Percentiles rank a stretch among this genome's conserved stretches.
phyloP scores from a whole-genome alignment of 1,140 invertebrate genomes.

The Cataglyphis hispanica region DNA sequence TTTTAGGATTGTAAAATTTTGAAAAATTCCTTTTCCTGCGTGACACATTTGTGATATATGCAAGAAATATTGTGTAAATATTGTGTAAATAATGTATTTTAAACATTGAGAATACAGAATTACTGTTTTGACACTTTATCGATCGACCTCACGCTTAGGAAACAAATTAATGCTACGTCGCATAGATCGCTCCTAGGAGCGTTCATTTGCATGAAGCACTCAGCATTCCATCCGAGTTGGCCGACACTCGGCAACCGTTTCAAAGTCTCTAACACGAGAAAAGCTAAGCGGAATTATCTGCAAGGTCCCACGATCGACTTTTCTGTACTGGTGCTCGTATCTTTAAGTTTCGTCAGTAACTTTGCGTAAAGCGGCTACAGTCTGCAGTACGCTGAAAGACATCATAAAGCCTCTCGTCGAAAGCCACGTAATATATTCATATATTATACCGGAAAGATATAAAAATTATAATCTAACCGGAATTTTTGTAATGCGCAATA shows the following conservation, averaged over 20 bases:
- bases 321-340: conserved; percentile 43
- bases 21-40: not conserved
- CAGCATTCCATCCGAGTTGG: conserved; percentile 44
- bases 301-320: conserved; percentile 33
- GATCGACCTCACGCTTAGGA: not conserved
- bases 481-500: not conserved
- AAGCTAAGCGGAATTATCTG: conserved; percentile 55
- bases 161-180: conserved; percentile 29
- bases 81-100: too few species aligned
- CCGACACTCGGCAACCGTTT: conserved; percentile 42
- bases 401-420: conserved; percentile 46
- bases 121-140: conserved; percentile 35
- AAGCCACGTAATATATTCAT: conserved; percentile 32
- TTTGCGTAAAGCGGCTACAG: conserved; percentile 33
- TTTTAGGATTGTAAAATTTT: not conserved
- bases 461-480: conserved; percentile 1
- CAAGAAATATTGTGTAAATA: not conserved
- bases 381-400: conserved; percentile 30
- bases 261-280: conserved; percentile 27
- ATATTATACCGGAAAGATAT: conserved; percentile 19
- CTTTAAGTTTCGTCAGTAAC: conserved; percentile 54
- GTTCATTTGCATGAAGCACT: conserved; percentile 40
- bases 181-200: conserved; percentile 25
- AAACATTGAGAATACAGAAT: not conserved
- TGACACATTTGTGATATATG: not conserved